These are phyloP conservation scores for Platalea minor DNA, from an alignment of 2,797 vertebrate species.

Conservation along the genomic window DNA sequence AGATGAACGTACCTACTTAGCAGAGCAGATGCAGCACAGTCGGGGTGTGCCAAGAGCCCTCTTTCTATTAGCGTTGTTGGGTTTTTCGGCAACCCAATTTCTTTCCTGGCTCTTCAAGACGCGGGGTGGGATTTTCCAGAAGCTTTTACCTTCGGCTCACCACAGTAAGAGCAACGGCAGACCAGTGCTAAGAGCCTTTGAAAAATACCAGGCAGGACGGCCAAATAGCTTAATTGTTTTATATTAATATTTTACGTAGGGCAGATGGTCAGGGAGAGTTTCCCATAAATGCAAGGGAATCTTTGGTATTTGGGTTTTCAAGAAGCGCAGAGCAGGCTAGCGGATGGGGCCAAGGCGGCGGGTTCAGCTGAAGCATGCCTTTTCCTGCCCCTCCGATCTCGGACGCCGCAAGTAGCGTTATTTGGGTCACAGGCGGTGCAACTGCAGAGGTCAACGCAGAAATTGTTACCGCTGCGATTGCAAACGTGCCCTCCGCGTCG, in stretches of 20 bases:
- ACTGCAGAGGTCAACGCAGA: neutral
- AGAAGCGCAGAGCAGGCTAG: rapidly evolving
- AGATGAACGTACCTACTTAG: slow-evolving; percentile 7
- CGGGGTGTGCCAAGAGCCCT: neutral
- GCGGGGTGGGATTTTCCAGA: neutral
- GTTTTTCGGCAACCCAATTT: neutral
- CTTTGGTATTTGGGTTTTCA: neutral
- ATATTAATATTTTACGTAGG: neutral
- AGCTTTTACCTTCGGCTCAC: neutral
- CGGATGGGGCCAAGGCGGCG: neutral
- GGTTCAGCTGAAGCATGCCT: neutral
- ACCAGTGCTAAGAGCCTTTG: neutral
- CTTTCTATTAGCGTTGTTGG: neutral
- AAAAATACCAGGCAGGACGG: neutral
- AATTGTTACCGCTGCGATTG: neutral
- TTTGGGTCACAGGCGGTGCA: rapidly evolving
- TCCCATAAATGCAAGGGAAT: neutral
- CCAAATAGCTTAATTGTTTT: neutral
- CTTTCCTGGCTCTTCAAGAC: neutral
- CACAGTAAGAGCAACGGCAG: neutral
- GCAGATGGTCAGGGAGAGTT: neutral
- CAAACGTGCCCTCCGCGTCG: neutral
- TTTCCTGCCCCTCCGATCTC: neutral
- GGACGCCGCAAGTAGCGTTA: rapidly evolving
- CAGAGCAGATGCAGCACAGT: neutral